Evolutionary conservation across 1,140 invertebrate genomes (phyloP).

Genomic region (Bombyx mandarina): DNA sequence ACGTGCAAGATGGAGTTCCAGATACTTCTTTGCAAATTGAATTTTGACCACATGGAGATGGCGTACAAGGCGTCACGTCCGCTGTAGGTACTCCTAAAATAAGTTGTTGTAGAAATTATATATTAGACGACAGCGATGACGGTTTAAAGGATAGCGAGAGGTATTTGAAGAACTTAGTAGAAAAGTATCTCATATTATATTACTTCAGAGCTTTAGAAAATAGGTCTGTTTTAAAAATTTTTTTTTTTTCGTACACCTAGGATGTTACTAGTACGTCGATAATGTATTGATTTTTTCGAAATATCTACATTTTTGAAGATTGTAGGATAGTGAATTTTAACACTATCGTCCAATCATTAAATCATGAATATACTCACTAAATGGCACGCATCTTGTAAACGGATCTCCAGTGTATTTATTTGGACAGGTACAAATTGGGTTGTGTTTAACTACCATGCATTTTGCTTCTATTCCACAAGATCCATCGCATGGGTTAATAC

Average conservation of each 20-base stretch:
- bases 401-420: slow-evolving; percentile 75
- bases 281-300: too few relatives aligned
- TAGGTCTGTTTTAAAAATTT: too few relatives aligned
- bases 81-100: slow-evolving; percentile 47
- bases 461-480: slow-evolving; percentile 76
- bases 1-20: slow-evolving; percentile 76
- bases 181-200: background rate
- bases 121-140: too few relatives aligned
- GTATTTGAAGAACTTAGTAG: too few relatives aligned
- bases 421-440: slow-evolving; percentile 77
- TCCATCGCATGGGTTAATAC: slow-evolving; percentile 75
- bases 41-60: slow-evolving; percentile 82
- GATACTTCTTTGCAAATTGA: slow-evolving; percentile 77
- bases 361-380: slow-evolving; percentile 54
- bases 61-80: slow-evolving; percentile 74
- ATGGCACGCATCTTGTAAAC: slow-evolving; percentile 72
- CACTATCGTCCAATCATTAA: too few relatives aligned
- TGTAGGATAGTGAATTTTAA: too few relatives aligned
- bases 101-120: slow-evolving; percentile 1
- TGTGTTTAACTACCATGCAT: slow-evolving; percentile 76
- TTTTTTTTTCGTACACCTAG: too few relatives aligned
- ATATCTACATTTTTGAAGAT: too few relatives aligned
- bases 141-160: too few relatives aligned
- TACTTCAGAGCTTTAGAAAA: too few relatives aligned
- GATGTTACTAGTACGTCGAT: too few relatives aligned